Evolutionary conservation across 2,113 vertebrate genomes (phyloP).

Genomic region (Ascaphus truei): DNA sequence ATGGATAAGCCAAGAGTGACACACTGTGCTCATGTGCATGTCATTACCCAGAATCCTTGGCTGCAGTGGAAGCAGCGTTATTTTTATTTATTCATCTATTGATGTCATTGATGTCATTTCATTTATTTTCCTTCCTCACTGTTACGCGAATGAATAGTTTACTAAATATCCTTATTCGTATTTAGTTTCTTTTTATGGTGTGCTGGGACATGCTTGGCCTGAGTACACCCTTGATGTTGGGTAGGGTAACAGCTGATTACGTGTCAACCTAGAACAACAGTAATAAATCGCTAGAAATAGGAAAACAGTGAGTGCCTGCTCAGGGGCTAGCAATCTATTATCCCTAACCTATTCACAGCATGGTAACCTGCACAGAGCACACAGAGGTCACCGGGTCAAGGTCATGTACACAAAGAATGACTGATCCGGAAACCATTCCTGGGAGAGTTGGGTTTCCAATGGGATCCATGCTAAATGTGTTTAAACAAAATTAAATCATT

Average conservation of each 20-base stretch:
- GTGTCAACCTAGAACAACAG: background rate
- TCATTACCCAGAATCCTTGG: too few species aligned
- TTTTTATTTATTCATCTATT: too few species aligned
- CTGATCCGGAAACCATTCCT: background rate
- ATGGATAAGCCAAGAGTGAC: too few species aligned
- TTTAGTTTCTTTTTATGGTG: too few species aligned
- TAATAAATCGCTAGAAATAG: conserved; percentile 17
- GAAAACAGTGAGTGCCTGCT: conserved; percentile 6
- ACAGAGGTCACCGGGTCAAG: conserved; percentile 3
- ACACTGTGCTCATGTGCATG: too few species aligned
- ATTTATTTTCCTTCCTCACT: too few species aligned
- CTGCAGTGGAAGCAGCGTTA: too few species aligned
- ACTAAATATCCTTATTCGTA: too few species aligned
- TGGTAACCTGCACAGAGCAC: conserved; percentile 1
- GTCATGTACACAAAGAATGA: conserved; percentile 8
- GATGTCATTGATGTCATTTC: too few species aligned
- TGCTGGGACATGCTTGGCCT: too few species aligned
- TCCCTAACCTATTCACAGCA: conserved; percentile 15
- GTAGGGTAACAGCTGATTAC: background rate
- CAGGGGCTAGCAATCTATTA: conserved; percentile 9
- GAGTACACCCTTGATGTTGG: too few species aligned
- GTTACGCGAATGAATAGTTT: too few species aligned
- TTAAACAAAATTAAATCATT: conserved; percentile 11
- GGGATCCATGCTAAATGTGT: background rate
- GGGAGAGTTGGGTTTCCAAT: background rate